These are phyloP conservation scores for Amblyjoppa proteus DNA, from an alignment of 2,888 invertebrate genomes.

Conservation along the genomic window DNA sequence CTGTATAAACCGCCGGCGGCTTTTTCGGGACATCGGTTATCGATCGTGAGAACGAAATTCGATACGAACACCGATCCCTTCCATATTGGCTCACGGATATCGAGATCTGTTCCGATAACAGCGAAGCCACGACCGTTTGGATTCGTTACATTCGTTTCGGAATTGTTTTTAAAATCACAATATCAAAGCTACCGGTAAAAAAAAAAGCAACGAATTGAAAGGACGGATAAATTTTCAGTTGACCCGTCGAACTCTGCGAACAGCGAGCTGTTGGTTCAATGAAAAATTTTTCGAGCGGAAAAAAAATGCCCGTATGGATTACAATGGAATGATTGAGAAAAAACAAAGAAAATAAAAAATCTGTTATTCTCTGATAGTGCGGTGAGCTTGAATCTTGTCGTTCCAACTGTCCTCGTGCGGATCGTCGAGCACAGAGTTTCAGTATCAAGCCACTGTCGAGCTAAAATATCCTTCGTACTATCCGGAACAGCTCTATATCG, in stretches of 20 bases:
- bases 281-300: neutral
- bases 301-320: neutral
- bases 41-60: constrained; percentile 30
- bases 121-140: neutral
- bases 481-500: neutral
- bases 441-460: constrained; percentile 18
- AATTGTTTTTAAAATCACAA: neutral
- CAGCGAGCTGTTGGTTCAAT: neutral
- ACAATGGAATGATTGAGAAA: neutral
- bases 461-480: constrained; percentile 36
- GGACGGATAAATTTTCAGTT: neutral
- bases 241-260: neutral
- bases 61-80: neutral
- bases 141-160: neutral
- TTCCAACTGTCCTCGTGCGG: neutral
- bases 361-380: neutral
- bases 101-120: constrained; percentile 14
- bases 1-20: constrained; percentile 2
- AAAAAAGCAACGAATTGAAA: constrained; percentile 2
- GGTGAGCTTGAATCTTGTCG: neutral
- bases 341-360: neutral
- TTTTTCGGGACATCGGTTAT: neutral
- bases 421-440: constrained; percentile 10
- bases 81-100: neutral
- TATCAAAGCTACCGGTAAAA: neutral